Conservation (phyloP, 1,140 invertebrate genomes). For the Diachasmimorpha longicaudata region DNA sequence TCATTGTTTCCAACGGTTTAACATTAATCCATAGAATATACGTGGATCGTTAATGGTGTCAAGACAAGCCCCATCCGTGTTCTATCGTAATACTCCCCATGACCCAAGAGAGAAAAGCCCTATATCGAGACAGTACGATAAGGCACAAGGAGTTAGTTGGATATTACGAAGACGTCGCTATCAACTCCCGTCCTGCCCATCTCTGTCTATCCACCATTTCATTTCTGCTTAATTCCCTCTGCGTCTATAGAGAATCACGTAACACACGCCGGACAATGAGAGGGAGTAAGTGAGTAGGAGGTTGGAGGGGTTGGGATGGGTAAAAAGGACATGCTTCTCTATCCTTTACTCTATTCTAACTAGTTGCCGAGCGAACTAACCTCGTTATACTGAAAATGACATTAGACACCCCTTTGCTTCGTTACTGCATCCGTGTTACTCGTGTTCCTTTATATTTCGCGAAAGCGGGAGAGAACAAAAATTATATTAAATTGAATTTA, state of each 20-base stretch:
- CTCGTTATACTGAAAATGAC: slow-evolving; percentile 42
- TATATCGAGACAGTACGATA: not conserved
- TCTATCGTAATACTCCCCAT: not conserved
- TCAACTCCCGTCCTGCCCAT: not conserved
- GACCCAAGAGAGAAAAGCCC: not conserved
- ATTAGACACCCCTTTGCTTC: slow-evolving; percentile 28
- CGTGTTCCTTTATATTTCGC: not conserved
- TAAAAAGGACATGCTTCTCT: not conserved
- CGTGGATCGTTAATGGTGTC: not conserved
- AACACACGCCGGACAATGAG: not conserved
- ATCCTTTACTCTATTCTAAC: slow-evolving; percentile 26
- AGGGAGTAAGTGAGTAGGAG: not conserved
- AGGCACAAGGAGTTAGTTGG: not conserved
- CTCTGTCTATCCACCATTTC: not conserved
- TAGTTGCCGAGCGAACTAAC: slow-evolving; percentile 42
- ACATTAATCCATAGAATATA: not conserved
- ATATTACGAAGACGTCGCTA: not conserved
- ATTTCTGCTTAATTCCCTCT: not conserved
- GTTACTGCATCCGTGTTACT: slow-evolving; percentile 1
- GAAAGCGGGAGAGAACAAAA: not conserved
- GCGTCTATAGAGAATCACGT: not conserved
- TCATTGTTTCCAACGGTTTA: not conserved
- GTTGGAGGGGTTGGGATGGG: not conserved
- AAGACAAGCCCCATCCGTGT: not conserved
- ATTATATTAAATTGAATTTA: not conserved